Conservation (phyloP, 2,113 vertebrate species). For the Sinocyclocheilus anophthalmus region DNA sequence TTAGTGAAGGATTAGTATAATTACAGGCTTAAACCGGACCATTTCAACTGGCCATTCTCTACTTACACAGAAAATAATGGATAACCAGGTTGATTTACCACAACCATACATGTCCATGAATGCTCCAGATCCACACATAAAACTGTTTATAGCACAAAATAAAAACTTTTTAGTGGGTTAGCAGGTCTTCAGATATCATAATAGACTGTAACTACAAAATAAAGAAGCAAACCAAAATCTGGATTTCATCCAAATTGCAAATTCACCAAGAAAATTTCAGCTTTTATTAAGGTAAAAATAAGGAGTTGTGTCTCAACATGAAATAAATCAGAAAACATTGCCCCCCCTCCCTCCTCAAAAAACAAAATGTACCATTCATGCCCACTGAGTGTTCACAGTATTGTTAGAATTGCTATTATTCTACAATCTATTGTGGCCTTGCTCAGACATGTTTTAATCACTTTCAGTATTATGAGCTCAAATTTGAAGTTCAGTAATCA, state of each 20-base stretch:
- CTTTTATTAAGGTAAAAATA: conserved; percentile 78
- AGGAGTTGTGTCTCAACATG: conserved; percentile 65
- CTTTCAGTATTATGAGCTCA: conserved; percentile 46
- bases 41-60: not conserved
- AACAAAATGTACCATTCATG: conserved; percentile 70
- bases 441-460: conserved; percentile 26
- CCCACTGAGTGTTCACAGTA: conserved; percentile 77
- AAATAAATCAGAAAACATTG: conserved; percentile 59
- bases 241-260: conserved; percentile 40
- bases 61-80: conserved; percentile 7
- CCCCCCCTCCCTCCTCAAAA: conserved; percentile 52
- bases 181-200: not conserved
- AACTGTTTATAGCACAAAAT: not conserved
- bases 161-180: not conserved
- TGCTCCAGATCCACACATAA: not conserved
- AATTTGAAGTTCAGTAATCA: conserved; percentile 77
- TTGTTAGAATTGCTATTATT: conserved; percentile 68
- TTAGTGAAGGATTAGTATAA: conserved; percentile 36
- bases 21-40: conserved; percentile 23
- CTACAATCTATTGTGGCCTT: conserved; percentile 57
- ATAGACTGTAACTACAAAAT: not conserved
- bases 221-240: not conserved
- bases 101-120: not conserved
- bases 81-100: not conserved
- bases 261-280: conserved; percentile 68